Evolutionary conservation across 2,888 invertebrate species (phyloP).

Genomic region (Hypena proboscidalis): DNA sequence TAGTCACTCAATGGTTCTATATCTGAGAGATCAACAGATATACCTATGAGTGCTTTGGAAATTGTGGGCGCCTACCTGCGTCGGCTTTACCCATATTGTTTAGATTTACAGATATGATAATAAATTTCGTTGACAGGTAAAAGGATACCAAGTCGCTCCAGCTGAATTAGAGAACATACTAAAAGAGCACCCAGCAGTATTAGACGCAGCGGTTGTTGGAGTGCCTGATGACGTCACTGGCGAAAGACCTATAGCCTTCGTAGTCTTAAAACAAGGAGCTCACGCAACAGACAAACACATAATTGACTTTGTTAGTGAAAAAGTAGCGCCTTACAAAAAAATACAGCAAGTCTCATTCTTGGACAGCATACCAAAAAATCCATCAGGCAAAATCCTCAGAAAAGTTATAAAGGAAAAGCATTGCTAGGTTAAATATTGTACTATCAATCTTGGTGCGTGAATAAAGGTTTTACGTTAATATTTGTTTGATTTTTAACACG

Average conservation of each 20-base stretch:
- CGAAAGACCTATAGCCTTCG: constrained; percentile 91
- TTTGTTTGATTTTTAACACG: no score
- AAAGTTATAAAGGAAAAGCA: no score
- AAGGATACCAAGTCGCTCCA: constrained; percentile 92
- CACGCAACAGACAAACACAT: constrained; percentile 83
- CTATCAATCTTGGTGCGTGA: no score
- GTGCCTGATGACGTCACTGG: constrained; percentile 88
- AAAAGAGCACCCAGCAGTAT: constrained; percentile 89
- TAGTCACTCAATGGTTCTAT: no score
- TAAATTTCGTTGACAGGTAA: no score
- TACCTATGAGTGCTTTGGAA: no score
- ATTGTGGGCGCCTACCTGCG: no score
- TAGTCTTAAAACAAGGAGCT: constrained; percentile 83
- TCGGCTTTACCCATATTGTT: no score
- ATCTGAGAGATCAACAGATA: no score
- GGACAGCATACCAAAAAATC: constrained; percentile 90
- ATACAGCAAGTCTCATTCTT: constrained; percentile 88
- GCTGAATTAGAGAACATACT: constrained; percentile 93
- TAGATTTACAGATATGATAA: no score
- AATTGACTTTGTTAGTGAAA: constrained; percentile 85
- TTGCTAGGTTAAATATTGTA: no score
- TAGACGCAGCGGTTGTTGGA: constrained; percentile 94
- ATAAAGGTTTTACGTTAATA: no score
- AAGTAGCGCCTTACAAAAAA: constrained; percentile 91
- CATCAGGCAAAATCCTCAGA: constrained; percentile 92